phyloP scores from a whole-genome alignment of 2,113 vertebrate genomes.

The Astur gentilis region DNA sequence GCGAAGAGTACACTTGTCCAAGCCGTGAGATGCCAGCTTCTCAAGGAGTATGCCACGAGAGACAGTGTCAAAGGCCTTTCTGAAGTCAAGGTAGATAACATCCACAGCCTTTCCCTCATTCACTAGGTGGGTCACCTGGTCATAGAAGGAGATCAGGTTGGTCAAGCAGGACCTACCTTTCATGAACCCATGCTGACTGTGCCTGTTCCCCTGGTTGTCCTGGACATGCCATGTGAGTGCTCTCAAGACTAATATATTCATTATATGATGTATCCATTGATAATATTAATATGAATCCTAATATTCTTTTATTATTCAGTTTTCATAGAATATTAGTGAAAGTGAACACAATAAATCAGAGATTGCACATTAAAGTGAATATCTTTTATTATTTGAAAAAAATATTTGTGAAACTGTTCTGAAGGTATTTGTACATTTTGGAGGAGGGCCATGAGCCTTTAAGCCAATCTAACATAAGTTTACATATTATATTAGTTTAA shows the following conservation, averaged over 20 bases:
- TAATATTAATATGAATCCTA: neutral
- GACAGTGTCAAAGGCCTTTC: too few relatives aligned
- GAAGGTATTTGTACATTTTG: neutral
- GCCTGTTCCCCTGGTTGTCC: too few relatives aligned
- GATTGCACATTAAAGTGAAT: neutral
- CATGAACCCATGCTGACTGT: too few relatives aligned
- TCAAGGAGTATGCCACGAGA: too few relatives aligned
- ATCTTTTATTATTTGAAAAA: neutral
- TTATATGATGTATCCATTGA: neutral
- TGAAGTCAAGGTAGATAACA: too few relatives aligned
- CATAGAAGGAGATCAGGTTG: too few relatives aligned
- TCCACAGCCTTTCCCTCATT: too few relatives aligned
- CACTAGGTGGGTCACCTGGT: too few relatives aligned
- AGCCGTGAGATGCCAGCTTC: too few relatives aligned
- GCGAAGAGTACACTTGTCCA: too few relatives aligned
- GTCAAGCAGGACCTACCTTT: too few relatives aligned
- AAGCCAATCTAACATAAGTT: neutral
- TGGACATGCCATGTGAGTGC: too few relatives aligned
- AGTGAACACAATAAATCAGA: neutral
- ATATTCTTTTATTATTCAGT: neutral
- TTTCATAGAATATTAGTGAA: neutral
- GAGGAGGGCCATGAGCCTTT: neutral
- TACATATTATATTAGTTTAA: neutral
- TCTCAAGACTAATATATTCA: neutral
- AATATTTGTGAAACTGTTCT: neutral